phyloP scores from a whole-genome alignment of 1,140 invertebrate genomes.

The Aphis craccivora region DNA sequence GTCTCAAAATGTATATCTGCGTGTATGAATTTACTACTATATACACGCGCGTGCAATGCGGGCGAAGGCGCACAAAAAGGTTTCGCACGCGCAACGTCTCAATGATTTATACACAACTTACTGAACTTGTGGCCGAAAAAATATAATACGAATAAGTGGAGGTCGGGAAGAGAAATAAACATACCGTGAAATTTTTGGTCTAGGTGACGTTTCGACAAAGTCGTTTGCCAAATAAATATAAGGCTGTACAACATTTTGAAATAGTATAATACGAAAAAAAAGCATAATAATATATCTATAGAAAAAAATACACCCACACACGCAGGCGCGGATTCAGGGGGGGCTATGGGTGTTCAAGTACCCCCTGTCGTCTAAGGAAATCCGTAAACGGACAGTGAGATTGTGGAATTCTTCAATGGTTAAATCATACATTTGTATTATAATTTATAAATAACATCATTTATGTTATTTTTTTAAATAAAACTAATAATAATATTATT shows the following conservation, averaged over 20 bases:
- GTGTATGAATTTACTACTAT: conserved; percentile 44
- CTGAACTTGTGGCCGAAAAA: conserved; percentile 27
- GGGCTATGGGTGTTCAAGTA: too few relatives aligned
- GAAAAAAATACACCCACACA: background rate
- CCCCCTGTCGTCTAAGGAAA: too few relatives aligned
- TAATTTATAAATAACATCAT: too few relatives aligned
- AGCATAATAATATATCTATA: conserved; percentile 10
- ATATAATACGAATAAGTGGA: background rate
- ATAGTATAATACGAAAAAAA: background rate
- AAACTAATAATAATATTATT: too few relatives aligned
- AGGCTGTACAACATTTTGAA: conserved; percentile 30
- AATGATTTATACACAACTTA: conserved; percentile 51
- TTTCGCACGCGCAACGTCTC: conserved; percentile 4
- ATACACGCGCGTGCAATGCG: background rate
- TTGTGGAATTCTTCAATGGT: too few relatives aligned
- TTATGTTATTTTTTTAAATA: too few relatives aligned
- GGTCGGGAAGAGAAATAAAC: conserved; percentile 38
- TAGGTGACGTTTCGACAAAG: conserved; percentile 51
- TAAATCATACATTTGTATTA: too few relatives aligned
- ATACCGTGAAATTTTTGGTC: conserved; percentile 52
- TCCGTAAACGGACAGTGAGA: too few relatives aligned
- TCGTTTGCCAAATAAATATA: conserved; percentile 56
- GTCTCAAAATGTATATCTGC: conserved; percentile 46
- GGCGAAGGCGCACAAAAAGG: conserved; percentile 43
- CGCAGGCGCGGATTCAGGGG: too few relatives aligned